Evolutionary conservation across 2,888 invertebrate species (phyloP).

Genomic region (Scaptomyza parva): DNA sequence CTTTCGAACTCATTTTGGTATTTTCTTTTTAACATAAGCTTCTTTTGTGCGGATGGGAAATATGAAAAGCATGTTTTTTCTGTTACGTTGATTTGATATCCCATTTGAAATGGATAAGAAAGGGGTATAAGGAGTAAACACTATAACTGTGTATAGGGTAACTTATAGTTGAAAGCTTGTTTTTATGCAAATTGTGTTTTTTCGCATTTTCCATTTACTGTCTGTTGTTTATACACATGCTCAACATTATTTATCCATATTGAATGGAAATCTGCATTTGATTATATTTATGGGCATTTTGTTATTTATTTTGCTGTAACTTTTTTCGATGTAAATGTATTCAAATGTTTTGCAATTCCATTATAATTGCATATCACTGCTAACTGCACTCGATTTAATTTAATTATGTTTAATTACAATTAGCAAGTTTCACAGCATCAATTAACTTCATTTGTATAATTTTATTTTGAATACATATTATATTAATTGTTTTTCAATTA

Average conservation of each 20-base stretch:
- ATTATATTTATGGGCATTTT: background rate
- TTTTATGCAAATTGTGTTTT: constrained; percentile 63
- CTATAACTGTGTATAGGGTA: background rate
- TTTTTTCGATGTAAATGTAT: background rate
- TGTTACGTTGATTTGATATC: constrained; percentile 15
- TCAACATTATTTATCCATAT: background rate
- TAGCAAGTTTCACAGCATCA: background rate
- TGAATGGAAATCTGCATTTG: background rate
- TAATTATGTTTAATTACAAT: background rate
- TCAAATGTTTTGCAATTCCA: background rate
- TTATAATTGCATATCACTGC: background rate
- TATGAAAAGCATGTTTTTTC: constrained; percentile 24
- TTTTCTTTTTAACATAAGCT: constrained; percentile 21
- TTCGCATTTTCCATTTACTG: constrained; percentile 11
- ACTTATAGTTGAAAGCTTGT: background rate
- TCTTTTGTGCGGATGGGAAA: constrained; percentile 1
- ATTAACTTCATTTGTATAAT: background rate
- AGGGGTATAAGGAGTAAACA: background rate
- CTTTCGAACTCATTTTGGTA: constrained; percentile 14
- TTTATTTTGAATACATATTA: background rate
- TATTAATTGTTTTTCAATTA: too few relatives aligned
- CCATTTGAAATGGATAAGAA: background rate
- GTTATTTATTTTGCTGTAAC: background rate
- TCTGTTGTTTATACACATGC: constrained; percentile 18
- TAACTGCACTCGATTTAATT: background rate